Evolutionary conservation across 2,888 invertebrate genomes (phyloP), one percentile per base, ranked within the genome.

Genomic region (Cryptocephalus moraei): DNA sequence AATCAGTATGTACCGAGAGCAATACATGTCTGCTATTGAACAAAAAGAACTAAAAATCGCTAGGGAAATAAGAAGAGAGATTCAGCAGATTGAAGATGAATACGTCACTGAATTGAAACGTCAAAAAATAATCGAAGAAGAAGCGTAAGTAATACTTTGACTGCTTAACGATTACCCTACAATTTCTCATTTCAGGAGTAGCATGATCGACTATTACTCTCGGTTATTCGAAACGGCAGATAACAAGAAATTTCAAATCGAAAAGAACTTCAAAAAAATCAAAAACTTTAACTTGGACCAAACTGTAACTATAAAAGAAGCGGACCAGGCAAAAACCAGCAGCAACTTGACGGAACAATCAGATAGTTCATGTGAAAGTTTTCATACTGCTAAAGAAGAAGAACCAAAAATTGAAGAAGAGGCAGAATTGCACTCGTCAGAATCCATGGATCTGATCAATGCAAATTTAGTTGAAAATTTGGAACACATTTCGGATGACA

Each of bases 181-280:
- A 6, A 36, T 12, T 36, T 36, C 39, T 33, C 53, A 50, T 74
- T 73, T 33, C 55, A 82, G 81, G 41, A 71, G 72, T 48, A 76
- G 77, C 65, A 74, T 81, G 56, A 73, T 79, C 59, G 75, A 77
- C 56, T 81, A 82, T 62, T 84, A 83, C 57, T 74, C 78, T n/a
- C 75, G 79, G 58, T 62, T 84, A 39, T 78, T 76, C 34, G 74
- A 75, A 62, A 75, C 77, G 57, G 76, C 78, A 0, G 79, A 80
- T 49, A 76, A 73, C 54, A 75, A 77, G 49, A 60, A 65, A 65
- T 50, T 67, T 33, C 59, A 60, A 55, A 64, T 67, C 9, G 62
- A 64, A 43, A 59, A 56, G 33, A 61, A 65, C 41, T 59, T 65
- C 4, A 60, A 63, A 49, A 51, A 46, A n/a, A 44, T 62, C 9